Percentiles rank a stretch among this genome's conserved stretches.
These are phyloP conservation scores for Poecilia velifera DNA, from an alignment of 2,797 vertebrate species.

Conservation along the genomic window DNA sequence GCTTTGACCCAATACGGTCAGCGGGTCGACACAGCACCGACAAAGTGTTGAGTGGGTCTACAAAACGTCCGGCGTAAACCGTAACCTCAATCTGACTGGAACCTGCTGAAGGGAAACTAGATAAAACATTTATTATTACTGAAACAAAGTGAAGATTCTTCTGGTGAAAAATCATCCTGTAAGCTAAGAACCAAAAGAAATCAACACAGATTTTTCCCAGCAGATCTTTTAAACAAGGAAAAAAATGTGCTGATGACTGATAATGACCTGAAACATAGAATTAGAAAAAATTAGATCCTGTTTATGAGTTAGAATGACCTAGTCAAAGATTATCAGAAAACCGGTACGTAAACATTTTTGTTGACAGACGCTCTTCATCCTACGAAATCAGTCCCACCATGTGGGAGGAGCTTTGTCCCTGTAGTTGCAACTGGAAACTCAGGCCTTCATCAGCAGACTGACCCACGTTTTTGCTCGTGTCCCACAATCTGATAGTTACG, in stretches of 20 bases:
- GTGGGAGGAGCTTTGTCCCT: constrained; percentile 24
- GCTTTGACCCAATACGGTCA: constrained; percentile 23
- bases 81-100: background rate
- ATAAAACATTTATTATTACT: background rate
- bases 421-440: constrained; percentile 59
- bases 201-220: background rate
- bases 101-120: background rate
- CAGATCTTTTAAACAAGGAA: background rate
- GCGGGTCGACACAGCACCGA: constrained; percentile 21
- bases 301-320: background rate
- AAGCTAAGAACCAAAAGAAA: background rate
- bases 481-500: constrained; percentile 65
- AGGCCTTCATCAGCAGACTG: constrained; percentile 24
- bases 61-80: background rate
- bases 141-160: background rate
- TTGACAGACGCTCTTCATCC: background rate
- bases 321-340: background rate
- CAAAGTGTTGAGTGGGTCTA: constrained; percentile 28
- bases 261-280: too few species aligned
- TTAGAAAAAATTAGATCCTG: background rate
- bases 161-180: background rate
- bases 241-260: background rate
- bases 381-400: constrained; percentile 60
- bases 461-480: background rate
- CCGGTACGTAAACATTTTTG: background rate